Conservation (phyloP, 2,888 invertebrate species). For the Dryobota labecula region DNA sequence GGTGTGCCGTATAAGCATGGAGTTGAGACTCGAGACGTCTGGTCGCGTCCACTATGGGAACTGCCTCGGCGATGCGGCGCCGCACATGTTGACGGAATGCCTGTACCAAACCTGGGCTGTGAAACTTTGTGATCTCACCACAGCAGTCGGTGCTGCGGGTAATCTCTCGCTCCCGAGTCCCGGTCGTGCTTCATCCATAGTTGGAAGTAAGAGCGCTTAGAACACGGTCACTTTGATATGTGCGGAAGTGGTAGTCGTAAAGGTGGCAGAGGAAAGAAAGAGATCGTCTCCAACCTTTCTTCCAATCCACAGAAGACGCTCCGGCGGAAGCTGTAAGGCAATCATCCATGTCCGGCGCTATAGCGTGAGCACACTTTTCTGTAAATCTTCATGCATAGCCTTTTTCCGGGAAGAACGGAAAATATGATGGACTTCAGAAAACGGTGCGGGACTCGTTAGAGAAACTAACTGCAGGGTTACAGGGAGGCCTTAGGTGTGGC, state of each 20-base stretch:
- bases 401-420: not conserved
- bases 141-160: not conserved
- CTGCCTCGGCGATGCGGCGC: not conserved
- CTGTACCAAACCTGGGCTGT: not conserved
- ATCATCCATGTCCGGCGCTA: not conserved
- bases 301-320: not conserved
- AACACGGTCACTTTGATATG: not conserved
- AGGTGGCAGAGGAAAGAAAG: not conserved
- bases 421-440: not conserved
- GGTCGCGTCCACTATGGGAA: not conserved
- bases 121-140: not conserved
- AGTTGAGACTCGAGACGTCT: not conserved
- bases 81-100: not conserved
- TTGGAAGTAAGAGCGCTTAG: not conserved
- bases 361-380: not conserved
- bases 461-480: not conserved
- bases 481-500: not conserved
- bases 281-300: not conserved
- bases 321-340: not conserved
- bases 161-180: not conserved
- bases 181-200: not conserved
- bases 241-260: not conserved
- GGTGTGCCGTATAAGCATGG: not conserved
- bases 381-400: not conserved
- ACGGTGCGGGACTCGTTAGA: not conserved